Base-by-base conservation (phyloP, 2,797 vertebrate genomes). In the Myotis myotis region DNA sequence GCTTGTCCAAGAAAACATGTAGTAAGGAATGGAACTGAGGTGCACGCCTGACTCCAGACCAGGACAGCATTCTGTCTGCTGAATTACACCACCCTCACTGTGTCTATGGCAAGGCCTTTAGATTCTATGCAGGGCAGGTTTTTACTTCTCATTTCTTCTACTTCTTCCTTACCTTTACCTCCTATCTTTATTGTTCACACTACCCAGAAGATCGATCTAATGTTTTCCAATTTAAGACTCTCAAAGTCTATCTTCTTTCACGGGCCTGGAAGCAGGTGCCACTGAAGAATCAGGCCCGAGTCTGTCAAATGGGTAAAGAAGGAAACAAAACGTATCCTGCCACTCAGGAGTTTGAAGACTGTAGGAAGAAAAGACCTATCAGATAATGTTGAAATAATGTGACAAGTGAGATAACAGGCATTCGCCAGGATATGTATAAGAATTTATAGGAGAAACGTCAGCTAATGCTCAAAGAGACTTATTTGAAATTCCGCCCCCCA, bases 81-180 rank as follows among this genome's bases (percentile, higher is more conserved):
- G 1, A 1, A 4, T 22, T 3, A 4, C 0, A 41, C 12, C 11
- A 28, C 47, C 64, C 25, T 20, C 3, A 0, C 23, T 0, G 33
- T 1, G 3, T 47, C 68, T 25, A 16, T 17, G 8, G 3, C 36
- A 47, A 38, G 49, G 22, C 0, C n/a, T 60, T 70, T 19, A 8
- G 47, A 38, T 30, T 44, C 36, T 9, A n/a, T 7, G n/a, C 13
- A 10, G 10, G 8, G 16, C 2, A 6, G 2, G 3, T 3, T 82
- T 87, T 41, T 23, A 15, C 60, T 17, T 74, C 22, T 60, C 16
- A 30, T 62, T 30, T 36, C 33, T 85, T 6, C 4, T n/a, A 0
- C 30, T 13, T 11, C 62, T 41, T 47, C 15, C 47, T 55, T 49
- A 87, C 60, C 22, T 83, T 68, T 33, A 68, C 11, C 11, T 72